phyloP scores from a whole-genome alignment of 2,888 invertebrate genomes.

The Agrilus mali region DNA sequence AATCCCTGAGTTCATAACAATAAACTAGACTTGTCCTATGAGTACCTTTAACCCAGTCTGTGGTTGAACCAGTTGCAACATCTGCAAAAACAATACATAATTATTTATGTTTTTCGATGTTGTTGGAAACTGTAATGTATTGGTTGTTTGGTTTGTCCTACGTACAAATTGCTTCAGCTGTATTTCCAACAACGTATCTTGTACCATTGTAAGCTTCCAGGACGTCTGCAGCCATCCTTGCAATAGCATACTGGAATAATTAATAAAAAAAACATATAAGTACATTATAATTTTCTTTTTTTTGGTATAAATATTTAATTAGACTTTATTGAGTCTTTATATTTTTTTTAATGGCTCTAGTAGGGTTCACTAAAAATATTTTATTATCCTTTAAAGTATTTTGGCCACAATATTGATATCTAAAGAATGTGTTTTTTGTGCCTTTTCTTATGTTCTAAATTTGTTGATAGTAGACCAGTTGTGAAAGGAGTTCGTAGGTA shows the following conservation, averaged over 20 bases:
- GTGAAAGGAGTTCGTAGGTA: no score
- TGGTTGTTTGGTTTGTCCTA: conserved; percentile 6
- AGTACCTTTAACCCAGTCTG: conserved; percentile 61
- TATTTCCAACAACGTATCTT: conserved; percentile 32
- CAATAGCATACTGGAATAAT: conserved; percentile 26
- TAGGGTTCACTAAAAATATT: no score
- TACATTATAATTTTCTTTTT: no score
- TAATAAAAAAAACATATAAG: no score
- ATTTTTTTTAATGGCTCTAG: no score
- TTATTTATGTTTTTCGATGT: not conserved
- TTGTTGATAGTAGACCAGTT: no score
- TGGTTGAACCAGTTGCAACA: conserved; percentile 46
- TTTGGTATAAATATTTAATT: no score
- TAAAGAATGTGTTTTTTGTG: no score
- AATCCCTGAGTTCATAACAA: conserved; percentile 53
- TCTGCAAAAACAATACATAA: conserved; percentile 29
- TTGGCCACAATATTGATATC: no score
- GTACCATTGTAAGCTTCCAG: conserved; percentile 32
- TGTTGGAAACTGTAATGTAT: not conserved
- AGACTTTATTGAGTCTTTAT: no score
- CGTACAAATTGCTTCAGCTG: conserved; percentile 38
- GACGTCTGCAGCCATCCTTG: conserved; percentile 23
- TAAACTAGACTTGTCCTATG: conserved; percentile 49
- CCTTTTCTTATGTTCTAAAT: no score
- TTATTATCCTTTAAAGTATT: no score